These are phyloP conservation scores for Calameuta filiformis DNA, from an alignment of 2,888 invertebrate genomes.

Conservation along the genomic window DNA sequence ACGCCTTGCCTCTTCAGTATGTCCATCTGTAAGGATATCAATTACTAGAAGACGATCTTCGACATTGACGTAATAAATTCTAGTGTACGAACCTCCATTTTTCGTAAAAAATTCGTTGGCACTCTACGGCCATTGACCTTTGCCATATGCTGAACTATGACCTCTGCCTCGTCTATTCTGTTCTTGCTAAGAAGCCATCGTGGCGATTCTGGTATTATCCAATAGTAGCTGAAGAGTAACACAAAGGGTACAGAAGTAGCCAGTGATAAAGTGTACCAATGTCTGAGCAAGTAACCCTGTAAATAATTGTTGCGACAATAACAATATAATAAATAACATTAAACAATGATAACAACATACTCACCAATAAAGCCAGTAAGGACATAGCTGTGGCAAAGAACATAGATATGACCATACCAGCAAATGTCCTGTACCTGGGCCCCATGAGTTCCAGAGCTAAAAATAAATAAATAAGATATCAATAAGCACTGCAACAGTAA, in stretches of 20 bases:
- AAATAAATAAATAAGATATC: not conserved
- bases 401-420: slow-evolving; percentile 75
- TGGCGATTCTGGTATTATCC: slow-evolving; percentile 78
- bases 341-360: slow-evolving; percentile 18
- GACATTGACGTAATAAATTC: not conserved
- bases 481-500: not conserved
- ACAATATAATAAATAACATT: not conserved
- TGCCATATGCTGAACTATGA: slow-evolving; percentile 73
- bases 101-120: slow-evolving; percentile 71
- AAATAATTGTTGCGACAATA: slow-evolving; percentile 9
- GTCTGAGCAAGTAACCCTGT: slow-evolving; percentile 69
- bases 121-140: slow-evolving; percentile 71
- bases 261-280: slow-evolving; percentile 74
- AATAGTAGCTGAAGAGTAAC: slow-evolving; percentile 72
- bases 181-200: slow-evolving; percentile 77
- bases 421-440: slow-evolving; percentile 72
- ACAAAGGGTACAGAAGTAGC: slow-evolving; percentile 74
- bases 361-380: slow-evolving; percentile 70
- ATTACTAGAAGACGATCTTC: not conserved
- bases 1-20: slow-evolving; percentile 56
- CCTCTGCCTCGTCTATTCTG: slow-evolving; percentile 74
- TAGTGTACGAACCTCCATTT: slow-evolving; percentile 67
- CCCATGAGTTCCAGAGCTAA: slow-evolving; percentile 74
- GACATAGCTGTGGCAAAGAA: slow-evolving; percentile 76
- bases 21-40: slow-evolving; percentile 46